phyloP scores from a whole-genome alignment of 2,888 invertebrate species.

The Drosophila meridiana region DNA sequence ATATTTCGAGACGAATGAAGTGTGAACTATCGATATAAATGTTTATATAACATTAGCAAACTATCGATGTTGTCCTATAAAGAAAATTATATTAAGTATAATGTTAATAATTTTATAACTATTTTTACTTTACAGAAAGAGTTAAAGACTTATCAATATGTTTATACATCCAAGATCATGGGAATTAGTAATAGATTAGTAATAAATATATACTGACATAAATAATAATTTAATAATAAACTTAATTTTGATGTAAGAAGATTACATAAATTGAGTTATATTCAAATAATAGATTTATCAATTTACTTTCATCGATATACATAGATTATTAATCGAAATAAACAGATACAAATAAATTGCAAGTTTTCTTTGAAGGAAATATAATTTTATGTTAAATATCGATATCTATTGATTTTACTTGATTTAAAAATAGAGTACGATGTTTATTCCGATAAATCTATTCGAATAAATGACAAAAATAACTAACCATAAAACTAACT shows the following conservation, averaged over 20 bases:
- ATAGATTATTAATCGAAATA: background rate
- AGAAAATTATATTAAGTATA: background rate
- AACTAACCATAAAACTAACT: too few species aligned
- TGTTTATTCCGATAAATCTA: background rate
- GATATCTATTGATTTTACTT: background rate
- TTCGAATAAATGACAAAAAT: too few species aligned
- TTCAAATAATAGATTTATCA: too few species aligned
- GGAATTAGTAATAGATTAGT: too few species aligned
- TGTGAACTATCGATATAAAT: background rate
- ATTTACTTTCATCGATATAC: background rate
- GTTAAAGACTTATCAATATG: background rate
- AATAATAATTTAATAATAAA: too few species aligned
- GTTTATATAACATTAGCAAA: background rate
- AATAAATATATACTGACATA: too few species aligned
- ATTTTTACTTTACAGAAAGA: too few species aligned
- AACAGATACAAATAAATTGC: too few species aligned
- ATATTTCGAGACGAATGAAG: background rate
- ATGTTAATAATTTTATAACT: background rate
- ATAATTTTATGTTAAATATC: background rate
- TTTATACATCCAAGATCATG: background rate
- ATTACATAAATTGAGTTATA: too few species aligned
- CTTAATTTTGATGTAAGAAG: too few species aligned
- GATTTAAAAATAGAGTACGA: background rate
- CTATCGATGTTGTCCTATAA: background rate
- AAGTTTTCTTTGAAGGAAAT: background rate